Evolutionary conservation across 2,113 vertebrate genomes (phyloP).

Genomic region (Apodemus sylvaticus): DNA sequence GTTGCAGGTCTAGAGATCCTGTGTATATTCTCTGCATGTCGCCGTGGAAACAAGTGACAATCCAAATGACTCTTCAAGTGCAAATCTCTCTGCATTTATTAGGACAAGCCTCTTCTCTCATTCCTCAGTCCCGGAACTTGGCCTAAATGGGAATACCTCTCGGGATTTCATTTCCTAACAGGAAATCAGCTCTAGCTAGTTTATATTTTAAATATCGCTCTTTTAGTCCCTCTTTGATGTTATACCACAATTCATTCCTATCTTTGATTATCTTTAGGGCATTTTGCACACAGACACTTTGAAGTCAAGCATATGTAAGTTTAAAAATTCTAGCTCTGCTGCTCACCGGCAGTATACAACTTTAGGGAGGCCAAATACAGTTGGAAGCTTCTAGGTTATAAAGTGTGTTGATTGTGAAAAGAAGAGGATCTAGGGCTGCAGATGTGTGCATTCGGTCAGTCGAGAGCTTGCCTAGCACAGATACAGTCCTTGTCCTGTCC

Average conservation of each 20-base stretch:
- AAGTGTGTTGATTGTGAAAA: neutral
- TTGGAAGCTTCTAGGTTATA: slow-evolving; percentile 18
- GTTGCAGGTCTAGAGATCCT: neutral
- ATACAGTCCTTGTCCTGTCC: neutral
- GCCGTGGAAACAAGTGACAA: neutral
- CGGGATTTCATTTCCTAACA: slow-evolving; percentile 46
- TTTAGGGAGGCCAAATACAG: neutral
- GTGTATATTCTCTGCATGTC: neutral
- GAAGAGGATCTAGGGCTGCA: neutral
- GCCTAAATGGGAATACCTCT: neutral
- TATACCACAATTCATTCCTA: slow-evolving; percentile 8
- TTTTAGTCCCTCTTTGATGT: slow-evolving; percentile 52
- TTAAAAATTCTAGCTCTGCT: slow-evolving; percentile 7
- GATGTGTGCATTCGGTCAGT: neutral
- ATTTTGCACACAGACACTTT: neutral
- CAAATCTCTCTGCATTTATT: neutral
- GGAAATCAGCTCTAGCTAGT: slow-evolving; percentile 5
- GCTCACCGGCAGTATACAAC: neutral
- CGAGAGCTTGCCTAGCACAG: too few relatives aligned
- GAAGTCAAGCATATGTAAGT: neutral
- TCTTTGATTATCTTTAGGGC: slow-evolving; percentile 46
- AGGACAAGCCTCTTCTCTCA: neutral
- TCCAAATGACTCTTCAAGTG: neutral
- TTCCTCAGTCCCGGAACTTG: neutral
- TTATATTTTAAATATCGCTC: slow-evolving; percentile 20